Evolutionary conservation across 2,888 invertebrate genomes (phyloP), one percentile per base, ranked within the genome.

Genomic region (Exephanes ischioxanthus): DNA sequence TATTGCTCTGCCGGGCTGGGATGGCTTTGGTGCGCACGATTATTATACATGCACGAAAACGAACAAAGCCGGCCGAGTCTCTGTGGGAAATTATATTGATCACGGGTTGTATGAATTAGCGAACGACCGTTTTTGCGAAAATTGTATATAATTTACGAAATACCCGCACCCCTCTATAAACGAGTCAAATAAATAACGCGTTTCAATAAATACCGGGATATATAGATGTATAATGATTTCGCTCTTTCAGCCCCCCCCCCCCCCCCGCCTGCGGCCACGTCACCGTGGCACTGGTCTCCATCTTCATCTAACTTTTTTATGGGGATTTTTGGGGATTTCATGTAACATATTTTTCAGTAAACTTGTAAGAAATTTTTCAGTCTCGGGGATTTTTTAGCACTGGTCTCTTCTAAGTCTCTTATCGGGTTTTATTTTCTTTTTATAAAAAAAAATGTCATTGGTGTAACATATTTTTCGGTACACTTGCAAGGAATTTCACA

Each of bases 41-140:
- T 72, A 78, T 79, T 48, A 67, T 66, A 33, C 63, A 71, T 58
- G 48, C 37, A 26, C 51, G 55, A 67, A 58, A 83, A 11, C 67
- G 41, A 66, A 77, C 45, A 55, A 48, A 70, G 55, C 55, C 4
- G 55, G 30, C 22, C 11, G 37, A 72, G 45, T n/a, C 51, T 66
- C 45, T 45, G 66, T 33, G 61, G 33, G n/a, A 63, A 63, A 30
- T 33, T 33, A 30, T 63, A 63, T 63, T 63, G 61, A 63, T 63
- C 33, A 30, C n/a, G 11, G 30, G 61, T 63, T 63, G 61, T 30
- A 63, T 63, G 30, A 63, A 63, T 63, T 63, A 63, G 9, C 14
- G 61, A 63, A 63, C 16, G 61, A 7, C 30, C 33, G 33, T 63
- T 63, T 63, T 33, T 4, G 14, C 30, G 33, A 30, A 33, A 63